phyloP scores from a whole-genome alignment of 2,113 vertebrate genomes.

The Lampris incognitus region DNA sequence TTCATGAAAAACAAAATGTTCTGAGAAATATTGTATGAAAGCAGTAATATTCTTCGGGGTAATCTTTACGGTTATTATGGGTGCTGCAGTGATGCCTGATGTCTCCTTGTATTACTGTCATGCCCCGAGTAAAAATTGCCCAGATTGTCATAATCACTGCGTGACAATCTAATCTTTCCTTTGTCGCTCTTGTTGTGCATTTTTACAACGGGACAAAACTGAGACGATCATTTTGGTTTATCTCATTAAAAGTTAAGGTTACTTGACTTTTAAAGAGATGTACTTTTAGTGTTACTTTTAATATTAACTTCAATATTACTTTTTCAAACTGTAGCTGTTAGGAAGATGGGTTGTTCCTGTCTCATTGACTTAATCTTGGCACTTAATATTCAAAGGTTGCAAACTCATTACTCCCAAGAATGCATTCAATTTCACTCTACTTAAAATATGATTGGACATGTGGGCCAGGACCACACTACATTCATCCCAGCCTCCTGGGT shows the following conservation, averaged over 20 bases:
- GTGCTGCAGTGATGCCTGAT: no score
- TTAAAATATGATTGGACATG: constrained; percentile 31
- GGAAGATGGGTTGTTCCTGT: neutral
- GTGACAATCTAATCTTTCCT: no score
- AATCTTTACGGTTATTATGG: no score
- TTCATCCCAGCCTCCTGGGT: constrained; percentile 39
- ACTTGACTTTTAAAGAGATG: no score
- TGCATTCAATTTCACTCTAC: constrained; percentile 21
- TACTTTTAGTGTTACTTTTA: no score
- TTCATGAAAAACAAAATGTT: no score
- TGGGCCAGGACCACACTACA: constrained; percentile 23
- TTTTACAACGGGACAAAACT: neutral
- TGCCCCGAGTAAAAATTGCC: no score
- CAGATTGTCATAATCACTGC: no score
- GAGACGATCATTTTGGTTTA: neutral
- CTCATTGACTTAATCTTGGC: neutral
- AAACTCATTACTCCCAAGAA: constrained; percentile 17
- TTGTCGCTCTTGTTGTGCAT: neutral
- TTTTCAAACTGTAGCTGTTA: neutral
- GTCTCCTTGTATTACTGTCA: no score
- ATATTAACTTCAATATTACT: no score
- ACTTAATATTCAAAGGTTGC: constrained; percentile 13
- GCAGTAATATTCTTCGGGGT: no score
- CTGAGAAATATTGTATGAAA: no score
- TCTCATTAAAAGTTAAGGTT: constrained; percentile 22